Conservation (phyloP, 2,888 invertebrate genomes). For the Heliconius sara region DNA sequence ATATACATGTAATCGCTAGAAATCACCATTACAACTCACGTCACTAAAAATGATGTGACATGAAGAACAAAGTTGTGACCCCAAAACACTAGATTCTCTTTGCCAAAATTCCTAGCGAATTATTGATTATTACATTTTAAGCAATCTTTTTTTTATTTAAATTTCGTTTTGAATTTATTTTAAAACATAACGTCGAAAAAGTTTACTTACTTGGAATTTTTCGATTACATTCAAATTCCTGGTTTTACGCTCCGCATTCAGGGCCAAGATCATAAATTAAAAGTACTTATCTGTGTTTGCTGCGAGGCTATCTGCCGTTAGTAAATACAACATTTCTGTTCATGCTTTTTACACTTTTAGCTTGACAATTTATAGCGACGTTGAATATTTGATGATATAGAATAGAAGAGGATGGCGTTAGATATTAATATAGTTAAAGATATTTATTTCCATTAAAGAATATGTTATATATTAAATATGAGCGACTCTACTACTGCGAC, state of each 20-base stretch:
- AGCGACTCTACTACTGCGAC: too few relatives aligned
- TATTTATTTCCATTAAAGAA: too few relatives aligned
- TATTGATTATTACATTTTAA: neutral
- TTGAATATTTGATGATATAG: slow-evolving; percentile 36
- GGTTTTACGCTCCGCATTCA: slow-evolving; percentile 40
- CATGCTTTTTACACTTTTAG: slow-evolving; percentile 54
- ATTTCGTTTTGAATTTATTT: neutral
- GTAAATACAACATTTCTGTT: slow-evolving; percentile 67
- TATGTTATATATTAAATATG: too few relatives aligned
- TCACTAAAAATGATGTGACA: neutral
- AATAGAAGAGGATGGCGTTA: neutral
- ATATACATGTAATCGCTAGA: too few relatives aligned
- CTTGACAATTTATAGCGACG: slow-evolving; percentile 50
- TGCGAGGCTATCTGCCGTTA: slow-evolving; percentile 63
- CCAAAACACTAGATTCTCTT: neutral
- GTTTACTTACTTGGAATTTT: slow-evolving; percentile 9
- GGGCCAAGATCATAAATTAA: slow-evolving; percentile 66
- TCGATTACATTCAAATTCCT: slow-evolving; percentile 40
- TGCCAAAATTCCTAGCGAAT: neutral
- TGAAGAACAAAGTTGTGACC: neutral
- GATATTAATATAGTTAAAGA: too few relatives aligned
- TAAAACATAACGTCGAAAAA: slow-evolving; percentile 19
- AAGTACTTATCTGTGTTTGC: slow-evolving; percentile 73
- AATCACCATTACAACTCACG: too few relatives aligned
- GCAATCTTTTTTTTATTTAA: neutral